Evolutionary conservation across 1,140 invertebrate species (phyloP).

Genomic region (Tetragonula clypearis): DNA sequence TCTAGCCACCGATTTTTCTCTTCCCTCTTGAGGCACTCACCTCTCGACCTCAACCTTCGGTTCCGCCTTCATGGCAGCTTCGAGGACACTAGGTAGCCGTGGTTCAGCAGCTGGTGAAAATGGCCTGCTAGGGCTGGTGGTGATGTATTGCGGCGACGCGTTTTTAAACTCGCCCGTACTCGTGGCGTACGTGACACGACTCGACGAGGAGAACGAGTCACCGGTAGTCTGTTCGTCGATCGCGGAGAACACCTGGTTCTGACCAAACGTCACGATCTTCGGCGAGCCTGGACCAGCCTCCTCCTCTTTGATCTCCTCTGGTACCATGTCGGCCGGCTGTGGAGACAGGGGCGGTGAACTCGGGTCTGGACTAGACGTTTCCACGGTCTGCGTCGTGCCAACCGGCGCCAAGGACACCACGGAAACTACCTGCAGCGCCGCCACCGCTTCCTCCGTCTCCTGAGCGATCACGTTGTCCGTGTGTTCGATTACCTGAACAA

Average conservation of each 20-base stretch:
- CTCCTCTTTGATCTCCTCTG: conserved; percentile 74
- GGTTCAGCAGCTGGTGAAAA: conserved; percentile 73
- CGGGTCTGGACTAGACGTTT: conserved; percentile 82
- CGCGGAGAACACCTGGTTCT: conserved; percentile 68
- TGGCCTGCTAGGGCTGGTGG: conserved; percentile 73
- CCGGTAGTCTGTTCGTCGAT: conserved; percentile 69
- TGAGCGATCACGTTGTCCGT: conserved; percentile 82
- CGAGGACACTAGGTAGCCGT: conserved; percentile 87
- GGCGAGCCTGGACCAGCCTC: conserved; percentile 72
- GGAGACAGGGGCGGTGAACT: conserved; percentile 81
- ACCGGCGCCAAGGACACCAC: conserved; percentile 83
- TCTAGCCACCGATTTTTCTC: too few relatives aligned
- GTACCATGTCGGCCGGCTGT: conserved; percentile 69
- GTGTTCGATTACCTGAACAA: conserved; percentile 82
- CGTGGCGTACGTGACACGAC: conserved; percentile 68
- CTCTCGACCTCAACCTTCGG: conserved; percentile 92
- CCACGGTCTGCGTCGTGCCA: conserved; percentile 83
- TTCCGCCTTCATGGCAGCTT: conserved; percentile 92
- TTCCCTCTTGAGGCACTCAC: conserved; percentile 44
- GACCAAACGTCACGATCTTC: conserved; percentile 73
- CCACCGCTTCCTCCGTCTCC: conserved; percentile 82
- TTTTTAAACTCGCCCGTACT: conserved; percentile 65
- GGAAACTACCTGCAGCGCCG: conserved; percentile 82
- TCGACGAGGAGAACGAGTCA: conserved; percentile 63
- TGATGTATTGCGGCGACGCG: conserved; percentile 70